Evolutionary conservation across 2,797 vertebrate genomes (phyloP).

Genomic region (Austrolebias charrua): DNA sequence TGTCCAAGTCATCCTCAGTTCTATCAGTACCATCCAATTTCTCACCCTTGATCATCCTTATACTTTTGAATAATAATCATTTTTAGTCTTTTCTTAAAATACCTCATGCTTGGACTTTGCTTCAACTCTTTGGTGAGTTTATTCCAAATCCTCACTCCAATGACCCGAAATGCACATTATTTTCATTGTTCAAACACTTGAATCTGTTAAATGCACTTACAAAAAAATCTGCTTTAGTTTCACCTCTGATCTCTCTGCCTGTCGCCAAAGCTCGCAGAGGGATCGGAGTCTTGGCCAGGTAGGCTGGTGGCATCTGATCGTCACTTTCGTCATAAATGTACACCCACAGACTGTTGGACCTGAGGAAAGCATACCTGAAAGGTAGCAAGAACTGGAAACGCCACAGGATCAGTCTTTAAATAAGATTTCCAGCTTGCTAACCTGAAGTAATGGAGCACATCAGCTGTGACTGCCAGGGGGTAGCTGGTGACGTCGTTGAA

Average conservation of each 20-base stretch:
- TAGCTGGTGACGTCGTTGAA: conserved; percentile 80
- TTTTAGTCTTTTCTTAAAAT: too few species aligned
- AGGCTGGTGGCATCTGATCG: conserved; percentile 74
- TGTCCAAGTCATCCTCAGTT: too few species aligned
- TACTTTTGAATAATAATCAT: too few species aligned
- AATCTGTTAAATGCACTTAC: too few species aligned
- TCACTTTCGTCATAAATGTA: conserved; percentile 88
- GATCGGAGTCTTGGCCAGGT: conserved; percentile 84
- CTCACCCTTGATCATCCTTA: too few species aligned
- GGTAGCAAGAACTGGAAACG: background rate
- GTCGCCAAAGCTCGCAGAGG: conserved; percentile 79
- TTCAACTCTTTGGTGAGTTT: too few species aligned
- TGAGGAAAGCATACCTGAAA: conserved; percentile 19
- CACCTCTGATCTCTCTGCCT: conserved; percentile 84
- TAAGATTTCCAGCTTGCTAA: background rate
- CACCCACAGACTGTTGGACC: conserved; percentile 79
- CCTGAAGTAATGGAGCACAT: conserved; percentile 83
- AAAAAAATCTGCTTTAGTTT: background rate
- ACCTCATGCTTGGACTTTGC: too few species aligned
- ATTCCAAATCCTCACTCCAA: too few species aligned
- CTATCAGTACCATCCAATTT: too few species aligned
- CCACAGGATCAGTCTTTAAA: background rate
- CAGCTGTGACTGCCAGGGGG: conserved; percentile 77
- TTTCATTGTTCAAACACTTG: background rate
- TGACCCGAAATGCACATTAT: too few species aligned